Evolutionary conservation across 1,140 invertebrate genomes (phyloP).

Genomic region (Trichonephila clavipes): DNA sequence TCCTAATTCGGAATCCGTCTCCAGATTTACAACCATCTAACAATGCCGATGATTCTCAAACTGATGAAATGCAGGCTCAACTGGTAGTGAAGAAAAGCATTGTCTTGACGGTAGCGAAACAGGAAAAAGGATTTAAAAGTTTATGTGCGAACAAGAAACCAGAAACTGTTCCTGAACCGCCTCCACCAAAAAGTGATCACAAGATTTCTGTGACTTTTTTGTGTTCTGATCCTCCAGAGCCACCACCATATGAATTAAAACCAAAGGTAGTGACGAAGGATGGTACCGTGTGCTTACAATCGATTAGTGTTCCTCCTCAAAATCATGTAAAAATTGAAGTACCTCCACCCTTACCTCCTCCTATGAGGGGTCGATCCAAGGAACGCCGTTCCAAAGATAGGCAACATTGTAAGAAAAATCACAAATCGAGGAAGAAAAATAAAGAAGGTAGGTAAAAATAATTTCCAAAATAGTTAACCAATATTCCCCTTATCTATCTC

Average conservation of each 20-base stretch:
- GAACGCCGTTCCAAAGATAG: slow-evolving; percentile 53
- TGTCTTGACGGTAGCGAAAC: slow-evolving; percentile 64
- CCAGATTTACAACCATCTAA: neutral
- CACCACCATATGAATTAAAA: neutral
- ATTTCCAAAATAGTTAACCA: neutral
- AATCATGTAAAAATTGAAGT: neutral
- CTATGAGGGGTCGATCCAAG: slow-evolving; percentile 48
- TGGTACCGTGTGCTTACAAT: neutral
- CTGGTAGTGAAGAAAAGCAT: slow-evolving; percentile 67
- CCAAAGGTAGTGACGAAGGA: neutral
- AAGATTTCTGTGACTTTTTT: slow-evolving; percentile 67
- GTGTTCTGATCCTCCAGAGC: slow-evolving; percentile 1
- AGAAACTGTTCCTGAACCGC: neutral
- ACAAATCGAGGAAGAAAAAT: slow-evolving; percentile 66
- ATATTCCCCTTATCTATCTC: neutral
- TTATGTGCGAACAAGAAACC: slow-evolving; percentile 65
- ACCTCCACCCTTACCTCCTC: neutral
- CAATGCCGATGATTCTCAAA: neutral
- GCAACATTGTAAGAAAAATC: slow-evolving; percentile 62
- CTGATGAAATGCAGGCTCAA: neutral
- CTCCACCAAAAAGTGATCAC: slow-evolving; percentile 20
- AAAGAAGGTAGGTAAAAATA: slow-evolving; percentile 12
- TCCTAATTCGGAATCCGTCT: slow-evolving; percentile 34
- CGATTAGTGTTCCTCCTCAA: slow-evolving; percentile 47
- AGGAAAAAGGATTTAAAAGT: slow-evolving; percentile 62